Conservation (phyloP, 1,140 invertebrate species). For the Ctenoplectra terminalis region DNA sequence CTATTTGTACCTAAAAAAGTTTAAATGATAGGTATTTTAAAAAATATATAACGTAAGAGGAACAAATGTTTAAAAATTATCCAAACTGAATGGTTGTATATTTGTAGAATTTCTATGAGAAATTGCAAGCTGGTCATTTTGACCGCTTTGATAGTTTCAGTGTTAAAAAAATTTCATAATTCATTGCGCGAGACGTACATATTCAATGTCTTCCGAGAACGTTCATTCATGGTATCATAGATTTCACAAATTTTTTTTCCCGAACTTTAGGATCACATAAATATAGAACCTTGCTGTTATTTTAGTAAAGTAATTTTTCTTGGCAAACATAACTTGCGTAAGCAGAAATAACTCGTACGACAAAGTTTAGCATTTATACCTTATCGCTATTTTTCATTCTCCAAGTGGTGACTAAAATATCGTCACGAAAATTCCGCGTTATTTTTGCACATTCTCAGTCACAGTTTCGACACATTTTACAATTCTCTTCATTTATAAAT, state of each 20-base stretch:
- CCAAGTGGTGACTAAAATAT: neutral
- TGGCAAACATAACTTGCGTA: neutral
- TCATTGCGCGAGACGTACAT: no score
- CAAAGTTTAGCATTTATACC: neutral
- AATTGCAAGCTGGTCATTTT: no score
- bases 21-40: no score
- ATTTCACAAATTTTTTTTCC: neutral
- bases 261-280: neutral
- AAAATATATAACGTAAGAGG: no score
- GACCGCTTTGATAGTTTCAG: no score
- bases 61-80: no score
- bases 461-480: neutral
- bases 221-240: neutral
- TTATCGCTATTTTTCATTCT: neutral
- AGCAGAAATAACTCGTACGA: neutral
- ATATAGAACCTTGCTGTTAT: conserved; percentile 25
- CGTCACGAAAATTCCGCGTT: neutral
- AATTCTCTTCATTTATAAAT: no score
- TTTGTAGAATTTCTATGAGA: no score
- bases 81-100: no score
- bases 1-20: no score
- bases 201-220: neutral
- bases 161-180: neutral
- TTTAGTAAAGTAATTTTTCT: conserved; percentile 15
- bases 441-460: neutral